Evolutionary conservation across 2,888 invertebrate species (phyloP).

Genomic region (Steinernema scapterisci): DNA sequence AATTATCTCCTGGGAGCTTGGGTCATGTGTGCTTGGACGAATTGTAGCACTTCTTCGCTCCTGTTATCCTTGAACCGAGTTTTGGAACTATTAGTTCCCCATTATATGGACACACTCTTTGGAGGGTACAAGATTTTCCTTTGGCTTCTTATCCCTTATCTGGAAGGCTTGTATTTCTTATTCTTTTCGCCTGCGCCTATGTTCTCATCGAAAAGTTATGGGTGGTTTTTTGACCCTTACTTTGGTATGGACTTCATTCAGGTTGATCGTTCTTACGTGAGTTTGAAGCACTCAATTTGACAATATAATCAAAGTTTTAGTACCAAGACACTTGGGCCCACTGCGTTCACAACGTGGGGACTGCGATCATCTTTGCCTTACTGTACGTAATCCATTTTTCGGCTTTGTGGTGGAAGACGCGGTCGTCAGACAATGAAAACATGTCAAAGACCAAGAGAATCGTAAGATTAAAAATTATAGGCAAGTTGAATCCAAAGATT

Average conservation of each 20-base stretch:
- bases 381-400: slow-evolving; percentile 1
- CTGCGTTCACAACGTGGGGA: slow-evolving; percentile 25
- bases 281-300: neutral
- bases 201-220: slow-evolving; percentile 5
- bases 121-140: slow-evolving; percentile 22
- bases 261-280: neutral
- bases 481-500: too few relatives aligned
- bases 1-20: slow-evolving; percentile 9
- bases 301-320: neutral
- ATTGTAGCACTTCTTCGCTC: neutral
- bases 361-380: neutral
- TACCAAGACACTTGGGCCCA: neutral
- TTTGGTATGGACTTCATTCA: neutral
- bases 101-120: neutral
- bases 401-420: slow-evolving; percentile 1
- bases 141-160: neutral
- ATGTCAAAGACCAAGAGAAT: neutral
- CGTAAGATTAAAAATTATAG: neutral
- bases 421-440: neutral
- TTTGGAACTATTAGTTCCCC: slow-evolving; percentile 16
- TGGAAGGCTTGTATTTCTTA: slow-evolving; percentile 20
- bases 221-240: slow-evolving; percentile 34
- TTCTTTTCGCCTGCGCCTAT: neutral
- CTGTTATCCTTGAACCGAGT: slow-evolving; percentile 25
- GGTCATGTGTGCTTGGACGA: neutral